Evolutionary conservation across 2,797 vertebrate species (phyloP), one percentile per base, ranked within the genome.

Genomic region (Acipenser ruthenus): DNA sequence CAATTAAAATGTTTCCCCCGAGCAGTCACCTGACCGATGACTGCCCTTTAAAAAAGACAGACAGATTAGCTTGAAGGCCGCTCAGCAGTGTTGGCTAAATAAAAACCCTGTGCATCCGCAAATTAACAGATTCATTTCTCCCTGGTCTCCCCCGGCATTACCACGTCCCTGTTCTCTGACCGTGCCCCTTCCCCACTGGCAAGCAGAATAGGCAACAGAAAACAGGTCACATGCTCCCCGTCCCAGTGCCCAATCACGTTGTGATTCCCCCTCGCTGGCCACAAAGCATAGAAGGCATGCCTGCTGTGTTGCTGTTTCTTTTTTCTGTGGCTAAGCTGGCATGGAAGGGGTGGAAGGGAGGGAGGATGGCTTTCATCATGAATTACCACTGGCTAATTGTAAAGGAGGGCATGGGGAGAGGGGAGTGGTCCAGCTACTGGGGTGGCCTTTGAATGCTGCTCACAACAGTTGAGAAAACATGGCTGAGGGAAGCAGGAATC

Each of bases 361-460:
- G 74, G 82, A 84, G 78, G 78, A 66, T 73, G 63, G 74, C 75
- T 83, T 85, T 83, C 74, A 78, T 81, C 77, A 72, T 67, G 63
- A 64, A 69, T 69, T 69, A 72, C 69, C 71, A 66, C 66, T 73
- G 74, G 76, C 81, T 79, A 83, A 85, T 82, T 83, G 74, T 79
- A 68, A 65, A 69, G 66, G 70, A 74, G 74, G 74, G 62, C 71
- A 67, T 69, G 59, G 69, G 47, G 59, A 65, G 64, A 63, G 23
- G 56, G 51, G 67, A 71, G 72, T 10, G 50, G 60, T 37, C n/a
- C 70, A 69, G 75, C 80, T 78, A 78, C 85, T 81, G 69, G 78
- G 64, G 71, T 84, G 78, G 80, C 74, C 78, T 83, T 84, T 89
- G 82, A 91, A 85, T 81, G 66, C 73, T 78, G 69, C 70, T 80